Evolutionary conservation across 2,888 invertebrate genomes (phyloP).

Genomic region (Cataglyphis cursor): DNA sequence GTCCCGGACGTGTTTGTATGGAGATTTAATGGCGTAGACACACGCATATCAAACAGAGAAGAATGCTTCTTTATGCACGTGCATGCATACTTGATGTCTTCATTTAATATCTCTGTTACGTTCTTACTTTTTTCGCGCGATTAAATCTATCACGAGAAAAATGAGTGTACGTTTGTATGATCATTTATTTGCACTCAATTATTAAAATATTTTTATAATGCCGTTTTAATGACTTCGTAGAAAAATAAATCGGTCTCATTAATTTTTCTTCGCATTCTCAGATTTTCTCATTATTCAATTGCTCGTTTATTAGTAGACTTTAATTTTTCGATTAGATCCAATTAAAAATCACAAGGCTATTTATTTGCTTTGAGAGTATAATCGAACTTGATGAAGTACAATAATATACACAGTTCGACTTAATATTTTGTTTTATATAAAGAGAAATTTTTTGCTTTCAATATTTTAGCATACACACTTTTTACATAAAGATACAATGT

Average conservation of each 20-base stretch:
- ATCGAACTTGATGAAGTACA: conserved; percentile 69
- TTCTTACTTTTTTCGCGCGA: not conserved
- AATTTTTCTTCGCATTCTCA: conserved; percentile 52
- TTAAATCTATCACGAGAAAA: not conserved
- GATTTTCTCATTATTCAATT: conserved; percentile 57
- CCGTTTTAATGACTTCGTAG: not conserved
- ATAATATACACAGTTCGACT: not conserved
- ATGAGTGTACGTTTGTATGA: not conserved
- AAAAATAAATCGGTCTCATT: conserved; percentile 24
- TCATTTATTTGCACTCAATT: not conserved
- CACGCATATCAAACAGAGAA: conserved; percentile 25
- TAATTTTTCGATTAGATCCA: conserved; percentile 65
- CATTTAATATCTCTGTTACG: not conserved
- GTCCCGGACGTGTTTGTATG: conserved; percentile 22
- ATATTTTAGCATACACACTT: not conserved
- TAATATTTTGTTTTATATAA: not conserved
- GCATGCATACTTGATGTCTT: conserved; percentile 7
- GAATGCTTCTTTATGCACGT: not conserved
- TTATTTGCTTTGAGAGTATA: conserved; percentile 76
- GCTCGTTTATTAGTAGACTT: conserved; percentile 66
- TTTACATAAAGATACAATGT: not conserved
- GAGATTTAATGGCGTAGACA: conserved; percentile 36
- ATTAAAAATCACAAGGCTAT: conserved; percentile 80
- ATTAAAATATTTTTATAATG: not conserved
- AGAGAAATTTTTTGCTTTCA: not conserved